phyloP scores from a whole-genome alignment of 2,888 invertebrate species.

The Campoplex nolae region DNA sequence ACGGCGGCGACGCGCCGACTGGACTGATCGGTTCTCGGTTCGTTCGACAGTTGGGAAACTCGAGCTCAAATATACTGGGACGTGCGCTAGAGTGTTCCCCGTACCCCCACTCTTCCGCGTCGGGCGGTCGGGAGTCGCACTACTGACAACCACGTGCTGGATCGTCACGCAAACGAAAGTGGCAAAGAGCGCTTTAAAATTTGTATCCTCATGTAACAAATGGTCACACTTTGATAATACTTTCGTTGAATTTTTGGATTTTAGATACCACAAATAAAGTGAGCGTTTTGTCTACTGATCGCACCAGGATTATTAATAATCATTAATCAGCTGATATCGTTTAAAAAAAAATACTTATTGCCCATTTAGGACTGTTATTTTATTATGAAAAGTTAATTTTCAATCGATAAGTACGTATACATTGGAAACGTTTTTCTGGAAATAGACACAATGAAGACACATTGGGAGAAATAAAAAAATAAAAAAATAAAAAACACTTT shows the following conservation, averaged over 20 bases:
- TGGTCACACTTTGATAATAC: not conserved
- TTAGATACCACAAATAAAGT: not conserved
- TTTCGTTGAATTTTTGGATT: not conserved
- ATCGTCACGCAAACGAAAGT: not conserved
- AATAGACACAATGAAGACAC: no score
- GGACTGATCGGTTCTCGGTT: not conserved
- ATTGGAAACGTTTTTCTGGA: no score
- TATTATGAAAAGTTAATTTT: not conserved
- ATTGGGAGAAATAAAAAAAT: no score
- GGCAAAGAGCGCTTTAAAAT: not conserved
- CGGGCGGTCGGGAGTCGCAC: not conserved
- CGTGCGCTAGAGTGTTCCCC: not conserved
- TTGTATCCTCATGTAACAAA: not conserved
- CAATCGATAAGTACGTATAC: not conserved
- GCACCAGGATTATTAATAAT: not conserved
- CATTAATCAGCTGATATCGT: not conserved
- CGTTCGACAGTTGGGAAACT: not conserved
- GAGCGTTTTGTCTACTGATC: not conserved
- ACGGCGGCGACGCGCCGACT: conserved; percentile 39
- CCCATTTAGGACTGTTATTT: not conserved
- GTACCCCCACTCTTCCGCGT: not conserved
- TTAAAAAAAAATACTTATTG: not conserved
- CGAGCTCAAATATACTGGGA: not conserved
- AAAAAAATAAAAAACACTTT: no score
- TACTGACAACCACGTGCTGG: conserved; percentile 21